Evolutionary conservation across 2,113 vertebrate genomes (phyloP).

Genomic region (Lagopus leucura): DNA sequence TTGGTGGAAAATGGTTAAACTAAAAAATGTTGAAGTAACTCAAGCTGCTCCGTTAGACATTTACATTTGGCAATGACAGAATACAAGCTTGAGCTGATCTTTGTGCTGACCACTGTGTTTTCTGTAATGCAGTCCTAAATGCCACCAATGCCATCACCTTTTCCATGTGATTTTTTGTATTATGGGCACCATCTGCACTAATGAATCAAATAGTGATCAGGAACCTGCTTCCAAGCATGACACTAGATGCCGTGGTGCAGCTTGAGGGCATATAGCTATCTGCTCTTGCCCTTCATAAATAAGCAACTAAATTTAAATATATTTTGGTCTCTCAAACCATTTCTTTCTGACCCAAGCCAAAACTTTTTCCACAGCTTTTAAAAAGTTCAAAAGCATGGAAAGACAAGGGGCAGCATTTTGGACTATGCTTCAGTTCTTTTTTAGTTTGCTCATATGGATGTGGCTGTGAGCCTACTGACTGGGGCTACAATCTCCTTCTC

Average conservation of each 20-base stretch:
- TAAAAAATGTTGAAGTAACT: background rate
- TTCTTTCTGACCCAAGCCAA: background rate
- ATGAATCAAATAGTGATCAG: background rate
- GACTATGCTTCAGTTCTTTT: background rate
- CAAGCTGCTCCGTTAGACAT: background rate
- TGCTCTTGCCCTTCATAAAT: background rate
- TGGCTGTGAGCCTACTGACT: background rate
- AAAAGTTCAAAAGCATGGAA: background rate
- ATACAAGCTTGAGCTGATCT: background rate
- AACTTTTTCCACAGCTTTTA: background rate
- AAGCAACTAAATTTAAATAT: background rate
- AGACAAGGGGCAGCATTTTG: background rate
- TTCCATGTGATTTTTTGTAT: background rate
- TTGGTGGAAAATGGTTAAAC: background rate
- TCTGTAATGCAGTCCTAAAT: background rate
- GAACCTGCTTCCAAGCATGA: background rate
- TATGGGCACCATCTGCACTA: background rate
- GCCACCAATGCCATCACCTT: accelerated
- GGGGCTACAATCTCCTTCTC: background rate
- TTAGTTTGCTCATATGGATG: background rate
- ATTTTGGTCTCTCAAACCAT: background rate
- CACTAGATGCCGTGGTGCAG: background rate
- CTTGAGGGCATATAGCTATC: accelerated
- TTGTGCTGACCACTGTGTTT: background rate
- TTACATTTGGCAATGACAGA: background rate